A percentile compares a stretch with the other conserved stretches of the same genome.
These are phyloP conservation scores for Drosophila atroscutellata DNA, from an alignment of 2,888 invertebrate genomes.

Conservation along the genomic window DNA sequence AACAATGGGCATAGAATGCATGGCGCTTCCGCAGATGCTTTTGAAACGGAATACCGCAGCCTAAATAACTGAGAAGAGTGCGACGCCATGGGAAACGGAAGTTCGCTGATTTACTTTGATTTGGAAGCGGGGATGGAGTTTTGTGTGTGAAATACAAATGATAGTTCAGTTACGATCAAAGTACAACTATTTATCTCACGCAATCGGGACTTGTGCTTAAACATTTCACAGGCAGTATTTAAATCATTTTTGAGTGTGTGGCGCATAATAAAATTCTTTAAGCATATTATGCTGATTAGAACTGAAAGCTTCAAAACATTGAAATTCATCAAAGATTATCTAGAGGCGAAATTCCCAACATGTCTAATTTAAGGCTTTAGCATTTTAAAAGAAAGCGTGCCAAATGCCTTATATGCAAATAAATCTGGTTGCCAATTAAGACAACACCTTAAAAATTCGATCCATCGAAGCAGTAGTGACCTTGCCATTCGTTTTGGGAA, in stretches of 20 bases:
- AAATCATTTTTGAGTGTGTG: not conserved
- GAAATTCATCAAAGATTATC: not conserved
- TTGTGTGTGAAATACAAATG: not conserved
- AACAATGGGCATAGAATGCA: conserved; percentile 1
- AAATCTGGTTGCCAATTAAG: conserved; percentile 17
- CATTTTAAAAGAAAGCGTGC: conserved; percentile 38
- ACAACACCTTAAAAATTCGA: conserved; percentile 13
- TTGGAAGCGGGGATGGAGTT: not conserved
- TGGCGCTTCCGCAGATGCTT: conserved; percentile 53
- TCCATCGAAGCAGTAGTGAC: conserved; percentile 43
- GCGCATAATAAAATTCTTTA: not conserved
- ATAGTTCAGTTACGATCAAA: not conserved
- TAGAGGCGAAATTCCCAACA: not conserved
- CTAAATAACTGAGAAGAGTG: conserved; percentile 13
- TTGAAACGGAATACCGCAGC: conserved; percentile 53
- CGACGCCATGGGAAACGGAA: conserved; percentile 54
- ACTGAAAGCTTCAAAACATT: not conserved
- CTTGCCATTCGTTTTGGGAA: conserved; percentile 29
- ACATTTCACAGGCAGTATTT: not conserved
- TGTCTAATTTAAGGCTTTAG: conserved; percentile 16
- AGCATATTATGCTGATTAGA: not conserved
- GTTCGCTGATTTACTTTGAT: conserved; percentile 15
- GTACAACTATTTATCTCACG: not conserved
- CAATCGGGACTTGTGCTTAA: not conserved
- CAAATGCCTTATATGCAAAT: conserved; percentile 39